These are phyloP conservation scores for Saguinus midas DNA, from an alignment of 2,113 vertebrate species.

Conservation along the genomic window DNA sequence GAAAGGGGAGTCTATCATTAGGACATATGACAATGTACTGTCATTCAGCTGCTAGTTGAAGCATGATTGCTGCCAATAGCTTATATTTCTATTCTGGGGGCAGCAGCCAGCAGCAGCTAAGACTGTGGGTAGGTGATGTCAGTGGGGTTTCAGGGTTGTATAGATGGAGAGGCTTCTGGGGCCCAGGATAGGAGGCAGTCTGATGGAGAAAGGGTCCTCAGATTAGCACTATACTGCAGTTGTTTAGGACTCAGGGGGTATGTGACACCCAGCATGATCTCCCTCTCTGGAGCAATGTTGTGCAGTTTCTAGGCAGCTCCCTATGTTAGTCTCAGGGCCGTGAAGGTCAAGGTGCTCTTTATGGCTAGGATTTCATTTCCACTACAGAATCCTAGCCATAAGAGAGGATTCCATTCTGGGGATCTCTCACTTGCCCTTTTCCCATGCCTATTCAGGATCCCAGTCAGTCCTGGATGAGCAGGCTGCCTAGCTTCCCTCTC, in stretches of 20 bases:
- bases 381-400: no score
- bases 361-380: no score
- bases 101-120: background rate
- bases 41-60: no score
- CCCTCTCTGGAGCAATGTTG: background rate
- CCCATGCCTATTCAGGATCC: background rate
- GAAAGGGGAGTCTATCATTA: background rate
- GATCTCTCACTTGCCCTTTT: background rate
- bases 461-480: background rate
- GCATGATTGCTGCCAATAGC: no score
- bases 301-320: background rate
- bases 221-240: background rate
- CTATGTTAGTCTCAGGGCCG: background rate
- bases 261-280: background rate
- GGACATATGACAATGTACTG: background rate
- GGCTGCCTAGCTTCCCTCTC: background rate
- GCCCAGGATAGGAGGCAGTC: background rate
- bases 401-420: no score
- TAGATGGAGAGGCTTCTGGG: background rate
- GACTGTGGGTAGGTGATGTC: background rate
- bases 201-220: background rate
- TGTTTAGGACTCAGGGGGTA: background rate
- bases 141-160: background rate
- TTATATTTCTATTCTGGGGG: background rate
- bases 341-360: background rate